Evolutionary conservation across 2,797 vertebrate genomes (phyloP).

Genomic region (Champsocephalus gunnari): DNA sequence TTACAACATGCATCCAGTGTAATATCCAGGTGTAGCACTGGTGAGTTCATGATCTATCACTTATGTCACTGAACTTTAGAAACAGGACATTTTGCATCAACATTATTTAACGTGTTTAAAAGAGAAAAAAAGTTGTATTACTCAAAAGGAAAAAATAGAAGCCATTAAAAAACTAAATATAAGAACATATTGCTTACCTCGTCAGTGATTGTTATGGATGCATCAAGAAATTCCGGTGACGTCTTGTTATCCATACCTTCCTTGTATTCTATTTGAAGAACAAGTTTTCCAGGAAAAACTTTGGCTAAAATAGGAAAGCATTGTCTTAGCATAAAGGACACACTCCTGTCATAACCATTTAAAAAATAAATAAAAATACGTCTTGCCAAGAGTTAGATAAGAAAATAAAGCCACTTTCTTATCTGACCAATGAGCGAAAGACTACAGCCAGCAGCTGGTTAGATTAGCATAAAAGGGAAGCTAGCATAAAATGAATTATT

Average conservation of each 20-base stretch:
- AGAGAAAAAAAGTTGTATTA: not conserved
- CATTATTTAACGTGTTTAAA: not conserved
- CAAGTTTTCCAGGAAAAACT: constrained; percentile 63
- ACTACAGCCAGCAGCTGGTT: not conserved
- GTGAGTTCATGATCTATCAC: not conserved
- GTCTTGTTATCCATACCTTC: accelerated
- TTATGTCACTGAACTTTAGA: not conserved
- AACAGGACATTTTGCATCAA: not conserved
- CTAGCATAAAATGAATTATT: not conserved
- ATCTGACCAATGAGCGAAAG: not conserved
- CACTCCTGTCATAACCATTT: not conserved
- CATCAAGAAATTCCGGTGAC: accelerated
- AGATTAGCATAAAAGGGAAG: not conserved
- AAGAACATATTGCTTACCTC: constrained; percentile 43
- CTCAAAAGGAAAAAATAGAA: not conserved
- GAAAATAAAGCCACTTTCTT: not conserved
- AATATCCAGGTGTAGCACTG: not conserved
- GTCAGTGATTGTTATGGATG: accelerated
- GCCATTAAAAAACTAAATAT: not conserved
- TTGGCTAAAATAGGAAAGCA: constrained; percentile 62
- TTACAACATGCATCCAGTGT: not conserved
- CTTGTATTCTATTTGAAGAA: accelerated
- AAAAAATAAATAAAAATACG: not conserved
- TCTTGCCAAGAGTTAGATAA: not conserved
- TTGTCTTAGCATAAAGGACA: not conserved